Evolutionary conservation across 2,888 invertebrate genomes (phyloP).

Genomic region (Xestia sexstrigata): DNA sequence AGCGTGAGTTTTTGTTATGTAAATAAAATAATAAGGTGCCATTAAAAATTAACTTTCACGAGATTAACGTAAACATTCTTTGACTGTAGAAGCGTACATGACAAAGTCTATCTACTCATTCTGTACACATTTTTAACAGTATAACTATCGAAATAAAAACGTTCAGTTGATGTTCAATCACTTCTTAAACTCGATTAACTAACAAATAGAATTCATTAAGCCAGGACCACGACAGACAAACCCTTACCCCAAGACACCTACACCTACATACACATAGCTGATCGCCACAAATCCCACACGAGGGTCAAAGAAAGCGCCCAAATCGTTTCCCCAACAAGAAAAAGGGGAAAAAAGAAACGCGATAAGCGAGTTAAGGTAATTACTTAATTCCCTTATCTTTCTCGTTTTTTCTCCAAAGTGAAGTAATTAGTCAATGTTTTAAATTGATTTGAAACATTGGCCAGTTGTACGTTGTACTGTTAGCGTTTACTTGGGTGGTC

Average conservation of each 20-base stretch:
- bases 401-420: conserved; percentile 27
- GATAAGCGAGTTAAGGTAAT: conserved; percentile 45
- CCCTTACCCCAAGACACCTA: background rate
- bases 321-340: conserved; percentile 10
- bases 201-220: background rate
- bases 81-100: background rate
- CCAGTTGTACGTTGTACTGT: conserved; percentile 44
- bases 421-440: conserved; percentile 60
- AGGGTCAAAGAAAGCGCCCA: conserved; percentile 15
- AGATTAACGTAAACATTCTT: background rate
- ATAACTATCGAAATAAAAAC: background rate
- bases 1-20: background rate
- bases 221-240: background rate
- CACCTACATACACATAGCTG: background rate
- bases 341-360: conserved; percentile 25
- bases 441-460: conserved; percentile 58
- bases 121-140: background rate
- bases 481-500: conserved; percentile 64
- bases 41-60: background rate
- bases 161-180: background rate
- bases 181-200: background rate
- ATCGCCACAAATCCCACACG: conserved; percentile 31
- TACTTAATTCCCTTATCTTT: conserved; percentile 53
- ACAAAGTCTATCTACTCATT: background rate
- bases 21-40: background rate